phyloP scores from a whole-genome alignment of 2,888 invertebrate genomes.

The Hipparchia sbordonii region DNA sequence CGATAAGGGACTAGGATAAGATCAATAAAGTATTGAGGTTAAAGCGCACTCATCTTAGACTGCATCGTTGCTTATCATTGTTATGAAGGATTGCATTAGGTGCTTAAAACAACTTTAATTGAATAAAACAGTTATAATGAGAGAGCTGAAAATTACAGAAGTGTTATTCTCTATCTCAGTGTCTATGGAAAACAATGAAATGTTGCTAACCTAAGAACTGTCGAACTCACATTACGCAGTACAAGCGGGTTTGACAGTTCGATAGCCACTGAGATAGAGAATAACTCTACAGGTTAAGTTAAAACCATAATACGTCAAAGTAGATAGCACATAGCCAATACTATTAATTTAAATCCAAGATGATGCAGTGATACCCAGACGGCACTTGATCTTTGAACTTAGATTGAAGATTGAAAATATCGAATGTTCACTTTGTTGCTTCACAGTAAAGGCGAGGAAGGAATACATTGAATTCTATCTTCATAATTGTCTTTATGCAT shows the following conservation, averaged over 20 bases:
- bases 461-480: not conserved
- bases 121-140: not conserved
- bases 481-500: not conserved
- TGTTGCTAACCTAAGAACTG: too few species aligned
- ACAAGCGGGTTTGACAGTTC: not conserved
- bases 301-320: not conserved
- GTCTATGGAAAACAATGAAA: not conserved
- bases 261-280: too few species aligned
- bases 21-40: too few species aligned
- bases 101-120: not conserved
- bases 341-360: constrained; percentile 8
- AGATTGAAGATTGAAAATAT: constrained; percentile 17
- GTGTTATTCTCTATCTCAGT: too few species aligned
- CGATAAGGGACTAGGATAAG: too few species aligned
- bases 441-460: not conserved
- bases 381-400: constrained; percentile 20
- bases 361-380: constrained; percentile 12
- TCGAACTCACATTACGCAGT: too few species aligned
- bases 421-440: constrained; percentile 1
- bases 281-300: too few species aligned
- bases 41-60: too few species aligned
- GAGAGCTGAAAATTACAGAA: not conserved
- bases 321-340: not conserved
- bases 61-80: too few species aligned
- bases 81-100: not conserved